Evolutionary conservation across 1,140 invertebrate genomes (phyloP).

Genomic region (Spodoptera frugiperda): DNA sequence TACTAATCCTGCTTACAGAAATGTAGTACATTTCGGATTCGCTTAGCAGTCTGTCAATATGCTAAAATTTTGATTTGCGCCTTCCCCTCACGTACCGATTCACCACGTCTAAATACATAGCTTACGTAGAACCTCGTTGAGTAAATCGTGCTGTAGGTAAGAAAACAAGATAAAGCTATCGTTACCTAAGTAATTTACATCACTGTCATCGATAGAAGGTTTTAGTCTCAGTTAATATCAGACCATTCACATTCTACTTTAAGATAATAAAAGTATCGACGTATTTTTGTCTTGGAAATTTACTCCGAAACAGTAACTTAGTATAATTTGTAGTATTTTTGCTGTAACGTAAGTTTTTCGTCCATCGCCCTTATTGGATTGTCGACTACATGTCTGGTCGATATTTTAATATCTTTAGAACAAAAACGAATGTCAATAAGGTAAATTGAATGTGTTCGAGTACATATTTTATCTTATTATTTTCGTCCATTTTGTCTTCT

Average conservation of each 20-base stretch:
- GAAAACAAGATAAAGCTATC: constrained; percentile 18
- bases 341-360: constrained; percentile 26
- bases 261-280: constrained; percentile 17
- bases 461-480: neutral
- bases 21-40: too few relatives aligned
- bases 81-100: too few relatives aligned
- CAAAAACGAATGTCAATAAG: neutral
- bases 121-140: too few relatives aligned
- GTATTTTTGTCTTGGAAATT: constrained; percentile 28
- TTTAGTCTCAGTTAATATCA: constrained; percentile 33
- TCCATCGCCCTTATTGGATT: constrained; percentile 13
- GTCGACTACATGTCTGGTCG: neutral
- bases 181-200: constrained; percentile 32
- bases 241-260: constrained; percentile 24
- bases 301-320: constrained; percentile 27
- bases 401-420: constrained; percentile 7
- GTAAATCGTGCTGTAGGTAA: constrained; percentile 4
- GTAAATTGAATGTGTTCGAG: neutral
- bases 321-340: constrained; percentile 41
- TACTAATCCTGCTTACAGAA: too few relatives aligned
- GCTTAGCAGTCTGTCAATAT: too few relatives aligned
- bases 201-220: constrained; percentile 37
- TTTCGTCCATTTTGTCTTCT: neutral
- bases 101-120: too few relatives aligned
- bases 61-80: too few relatives aligned